Conservation (phyloP, 2,797 vertebrate genomes). For the Peromyscus attwateri region DNA sequence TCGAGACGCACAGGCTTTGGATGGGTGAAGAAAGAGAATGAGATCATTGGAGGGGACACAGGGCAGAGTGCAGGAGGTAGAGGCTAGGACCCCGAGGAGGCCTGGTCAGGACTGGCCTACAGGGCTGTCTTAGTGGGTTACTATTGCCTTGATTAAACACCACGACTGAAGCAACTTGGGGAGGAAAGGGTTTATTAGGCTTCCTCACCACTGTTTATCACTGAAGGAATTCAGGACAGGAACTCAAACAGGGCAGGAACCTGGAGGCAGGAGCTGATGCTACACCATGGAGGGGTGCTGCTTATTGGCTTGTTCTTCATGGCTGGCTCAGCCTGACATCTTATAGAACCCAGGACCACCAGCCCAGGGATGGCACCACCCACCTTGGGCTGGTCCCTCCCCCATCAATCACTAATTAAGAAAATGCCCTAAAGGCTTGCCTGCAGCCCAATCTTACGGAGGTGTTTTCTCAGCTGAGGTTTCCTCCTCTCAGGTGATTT, state of each 20-base stretch:
- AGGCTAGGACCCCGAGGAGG: not conserved
- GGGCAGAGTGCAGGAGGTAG: not conserved
- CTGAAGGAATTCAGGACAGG: not conserved
- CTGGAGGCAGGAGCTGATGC: not conserved
- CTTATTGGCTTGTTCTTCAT: not conserved
- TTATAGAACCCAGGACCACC: not conserved
- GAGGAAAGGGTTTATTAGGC: not conserved
- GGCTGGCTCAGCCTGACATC: not conserved
- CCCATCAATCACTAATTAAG: not conserved
- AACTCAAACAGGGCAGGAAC: not conserved
- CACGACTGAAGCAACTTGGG: not conserved
- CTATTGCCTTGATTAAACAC: not conserved
- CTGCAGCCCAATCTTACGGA: not conserved
- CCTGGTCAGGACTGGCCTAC: not conserved
- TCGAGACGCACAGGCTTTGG: not conserved
- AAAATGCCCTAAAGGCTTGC: not conserved
- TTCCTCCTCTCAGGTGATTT: not conserved
- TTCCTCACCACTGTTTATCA: not conserved
- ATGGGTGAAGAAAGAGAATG: not conserved
- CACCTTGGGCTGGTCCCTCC: too few relatives aligned
- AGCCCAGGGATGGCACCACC: not conserved
- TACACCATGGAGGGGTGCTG: not conserved
- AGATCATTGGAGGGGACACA: not conserved
- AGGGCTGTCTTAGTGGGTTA: not conserved
- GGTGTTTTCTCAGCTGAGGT: not conserved